Conservation (phyloP, 1,140 invertebrate species). For the Micrasema minimum region DNA sequence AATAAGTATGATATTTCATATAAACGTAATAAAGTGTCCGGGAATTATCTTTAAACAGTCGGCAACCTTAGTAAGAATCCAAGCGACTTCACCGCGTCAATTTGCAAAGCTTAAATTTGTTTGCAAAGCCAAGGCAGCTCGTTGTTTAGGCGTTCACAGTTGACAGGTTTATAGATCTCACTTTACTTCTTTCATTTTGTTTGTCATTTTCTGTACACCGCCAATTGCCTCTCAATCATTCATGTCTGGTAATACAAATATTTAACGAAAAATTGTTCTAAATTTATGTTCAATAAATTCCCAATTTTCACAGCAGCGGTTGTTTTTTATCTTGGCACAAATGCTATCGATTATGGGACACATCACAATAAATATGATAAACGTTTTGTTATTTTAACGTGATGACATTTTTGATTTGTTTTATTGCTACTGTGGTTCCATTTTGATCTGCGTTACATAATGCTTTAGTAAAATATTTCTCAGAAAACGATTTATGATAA, state of each 20-base stretch:
- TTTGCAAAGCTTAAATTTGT: conserved; percentile 40
- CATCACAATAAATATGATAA: conserved; percentile 4
- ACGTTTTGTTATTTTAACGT: too few species aligned
- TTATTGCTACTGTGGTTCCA: too few species aligned
- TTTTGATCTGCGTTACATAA: too few species aligned
- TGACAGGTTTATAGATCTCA: conserved; percentile 49
- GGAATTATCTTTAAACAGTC: too few species aligned
- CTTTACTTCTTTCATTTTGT: conserved; percentile 40
- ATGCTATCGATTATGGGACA: conserved; percentile 4
- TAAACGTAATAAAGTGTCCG: too few species aligned
- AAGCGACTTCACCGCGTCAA: conserved; percentile 16
- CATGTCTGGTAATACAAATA: conserved; percentile 29
- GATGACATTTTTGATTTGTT: too few species aligned
- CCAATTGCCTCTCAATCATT: conserved; percentile 22
- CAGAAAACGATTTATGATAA: too few species aligned
- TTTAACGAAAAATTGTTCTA: background rate
- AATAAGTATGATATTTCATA: too few species aligned
- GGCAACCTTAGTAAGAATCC: background rate
- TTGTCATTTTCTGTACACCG: conserved; percentile 18
- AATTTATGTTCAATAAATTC: conserved; percentile 18
- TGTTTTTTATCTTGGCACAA: conserved; percentile 13
- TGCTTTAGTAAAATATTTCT: too few species aligned
- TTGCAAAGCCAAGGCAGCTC: conserved; percentile 1
- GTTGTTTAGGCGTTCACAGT: conserved; percentile 39
- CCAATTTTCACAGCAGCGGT: background rate